Base-by-base conservation (phyloP, 2,888 invertebrate genomes). In the Ichneumoninae sp. region DNA sequence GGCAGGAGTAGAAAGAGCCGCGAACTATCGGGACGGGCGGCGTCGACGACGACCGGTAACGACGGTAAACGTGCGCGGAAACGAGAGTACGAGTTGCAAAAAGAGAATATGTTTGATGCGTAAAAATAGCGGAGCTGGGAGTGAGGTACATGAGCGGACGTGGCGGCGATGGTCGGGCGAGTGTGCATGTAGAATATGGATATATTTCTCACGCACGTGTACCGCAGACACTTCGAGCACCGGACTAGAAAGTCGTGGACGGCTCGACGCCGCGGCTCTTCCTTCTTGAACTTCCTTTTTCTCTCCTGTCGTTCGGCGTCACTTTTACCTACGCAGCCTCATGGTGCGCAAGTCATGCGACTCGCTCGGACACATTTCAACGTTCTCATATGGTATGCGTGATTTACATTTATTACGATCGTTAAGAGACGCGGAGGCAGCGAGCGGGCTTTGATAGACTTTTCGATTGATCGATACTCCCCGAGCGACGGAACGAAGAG, bases 241-340 rank as follows among this genome's bases (percentile, higher is more conserved):
- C 8, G 30, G 72, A 80, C 60, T 80, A 77, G 83, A 84, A 84
- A 84, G 83, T 84, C 52, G 36, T 74, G 47, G 68, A 22, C 65
- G 30, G 62, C 75, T 62, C 44, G 26, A 4, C 33, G 36, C 13
- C 50, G 30, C 40, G 52, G 52, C 65, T 65, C n/a, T 75, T 75
- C 33, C 40, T 65, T 72, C 62, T 52, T 68, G 22, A 30, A n/a
- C 47, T 69, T 83, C 62, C 50, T 77, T 83, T 83, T 80, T 70
- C 40, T 66, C 44, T 1, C 10, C 26, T 13, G 70, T 79, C 83
- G 69, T 68, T 71, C 76, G 54, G 36, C 60, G 71, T 80, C 76
- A 77, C 76, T 80, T 83, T 83, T 83, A 72, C 80, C 33, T 60
- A 57, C 26, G 22, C 26, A 57, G 57, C 26, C 57, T 57, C 57